Evolutionary conservation across 2,797 vertebrate species (phyloP).

Genomic region (Typhlichthys subterraneus): DNA sequence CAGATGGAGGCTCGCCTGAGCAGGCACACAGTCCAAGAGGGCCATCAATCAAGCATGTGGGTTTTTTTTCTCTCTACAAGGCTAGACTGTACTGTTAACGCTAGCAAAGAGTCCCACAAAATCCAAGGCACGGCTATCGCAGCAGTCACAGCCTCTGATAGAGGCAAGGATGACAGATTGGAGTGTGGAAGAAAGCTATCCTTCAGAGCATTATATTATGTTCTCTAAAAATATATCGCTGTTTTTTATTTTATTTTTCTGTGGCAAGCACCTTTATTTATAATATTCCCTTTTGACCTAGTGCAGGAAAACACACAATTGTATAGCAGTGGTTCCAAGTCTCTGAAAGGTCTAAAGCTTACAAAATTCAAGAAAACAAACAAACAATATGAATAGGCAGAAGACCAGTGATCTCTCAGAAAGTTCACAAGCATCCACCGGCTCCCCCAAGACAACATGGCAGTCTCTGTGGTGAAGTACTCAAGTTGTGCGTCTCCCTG

Average conservation of each 20-base stretch:
- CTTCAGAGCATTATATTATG: constrained; percentile 1
- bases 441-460: constrained; percentile 42
- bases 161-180: not conserved
- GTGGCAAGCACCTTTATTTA: too few species aligned
- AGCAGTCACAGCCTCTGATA: constrained; percentile 9
- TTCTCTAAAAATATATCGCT: constrained; percentile 1
- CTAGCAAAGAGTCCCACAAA: constrained; percentile 41
- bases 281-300: too few species aligned
- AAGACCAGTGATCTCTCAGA: constrained; percentile 8
- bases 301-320: too few species aligned
- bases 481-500: constrained; percentile 39
- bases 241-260: too few species aligned
- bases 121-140: constrained; percentile 27
- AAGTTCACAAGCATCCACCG: constrained; percentile 22
- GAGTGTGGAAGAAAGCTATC: constrained; percentile 5
- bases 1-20: constrained; percentile 66
- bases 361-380: not conserved
- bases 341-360: not conserved
- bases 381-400: not conserved
- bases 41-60: constrained; percentile 59
- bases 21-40: constrained; percentile 58
- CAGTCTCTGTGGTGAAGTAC: constrained; percentile 28
- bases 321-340: too few species aligned
- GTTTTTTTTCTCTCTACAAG: constrained; percentile 19
- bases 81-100: constrained; percentile 40